phyloP scores from a whole-genome alignment of 2,113 vertebrate genomes.

The Sylvietta virens region DNA sequence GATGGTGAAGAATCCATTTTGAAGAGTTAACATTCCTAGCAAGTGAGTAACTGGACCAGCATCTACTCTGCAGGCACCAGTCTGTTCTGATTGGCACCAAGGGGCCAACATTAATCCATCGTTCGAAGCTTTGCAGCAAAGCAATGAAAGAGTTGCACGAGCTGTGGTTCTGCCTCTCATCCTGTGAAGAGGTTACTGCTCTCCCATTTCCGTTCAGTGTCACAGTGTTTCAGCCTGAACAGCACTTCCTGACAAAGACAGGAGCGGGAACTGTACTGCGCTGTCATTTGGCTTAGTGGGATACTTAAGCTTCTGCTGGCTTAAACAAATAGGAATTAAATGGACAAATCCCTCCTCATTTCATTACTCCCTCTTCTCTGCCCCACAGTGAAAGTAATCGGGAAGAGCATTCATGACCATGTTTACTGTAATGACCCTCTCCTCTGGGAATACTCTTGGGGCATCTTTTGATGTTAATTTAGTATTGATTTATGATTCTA shows the following conservation, averaged over 20 bases:
- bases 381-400: background rate
- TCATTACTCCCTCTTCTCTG: background rate
- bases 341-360: background rate
- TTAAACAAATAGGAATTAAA: background rate
- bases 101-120: background rate
- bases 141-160: background rate
- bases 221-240: background rate
- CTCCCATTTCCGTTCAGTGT: background rate
- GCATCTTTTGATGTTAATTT: background rate
- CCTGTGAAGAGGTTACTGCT: conserved; percentile 2
- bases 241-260: background rate
- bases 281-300: background rate
- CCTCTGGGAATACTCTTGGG: background rate
- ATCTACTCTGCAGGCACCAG: background rate
- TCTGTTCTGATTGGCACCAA: background rate
- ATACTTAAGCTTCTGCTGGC: background rate
- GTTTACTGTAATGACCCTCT: background rate
- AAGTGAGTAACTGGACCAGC: background rate
- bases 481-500: conserved; percentile 4
- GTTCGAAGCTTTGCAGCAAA: background rate
- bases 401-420: background rate
- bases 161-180: background rate
- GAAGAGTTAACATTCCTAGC: background rate
- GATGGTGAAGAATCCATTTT: background rate
- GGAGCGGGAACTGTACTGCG: background rate